Percentiles rank a stretch among this genome's conserved stretches.
Evolutionary conservation across 2,888 invertebrate genomes (phyloP).

Genomic region (Tridacna gigas): DNA sequence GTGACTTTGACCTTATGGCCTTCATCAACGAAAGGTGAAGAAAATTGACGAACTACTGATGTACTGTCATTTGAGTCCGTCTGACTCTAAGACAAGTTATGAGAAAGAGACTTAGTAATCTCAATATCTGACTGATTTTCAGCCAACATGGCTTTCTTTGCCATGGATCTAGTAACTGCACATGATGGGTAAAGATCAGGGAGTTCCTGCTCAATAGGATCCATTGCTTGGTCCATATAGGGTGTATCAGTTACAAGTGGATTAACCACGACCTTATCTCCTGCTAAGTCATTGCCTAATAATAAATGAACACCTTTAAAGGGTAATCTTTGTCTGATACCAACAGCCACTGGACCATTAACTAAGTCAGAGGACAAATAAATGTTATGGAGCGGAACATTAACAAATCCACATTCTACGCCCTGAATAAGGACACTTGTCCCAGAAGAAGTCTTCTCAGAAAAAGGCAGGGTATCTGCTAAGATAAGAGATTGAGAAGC

Average conservation of each 20-base stretch:
- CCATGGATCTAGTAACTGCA: constrained; percentile 36
- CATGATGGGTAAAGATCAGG: constrained; percentile 26
- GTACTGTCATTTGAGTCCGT: not conserved
- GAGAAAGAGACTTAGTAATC: constrained; percentile 1
- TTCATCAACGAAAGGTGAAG: constrained; percentile 8
- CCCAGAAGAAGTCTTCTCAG: constrained; percentile 40
- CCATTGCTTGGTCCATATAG: constrained; percentile 17
- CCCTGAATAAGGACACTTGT: constrained; percentile 51
- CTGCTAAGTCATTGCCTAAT: constrained; percentile 46
- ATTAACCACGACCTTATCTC: constrained; percentile 29
- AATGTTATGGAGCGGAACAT: constrained; percentile 52
- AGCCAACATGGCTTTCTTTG: constrained; percentile 28
- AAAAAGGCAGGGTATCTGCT: constrained; percentile 43
- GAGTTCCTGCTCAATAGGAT: constrained; percentile 36
- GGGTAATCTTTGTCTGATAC: constrained; percentile 44
- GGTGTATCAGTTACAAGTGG: constrained; percentile 35
- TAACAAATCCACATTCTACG: constrained; percentile 45
- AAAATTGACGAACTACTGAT: not conserved
- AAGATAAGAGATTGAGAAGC: constrained; percentile 59
- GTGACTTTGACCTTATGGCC: constrained; percentile 41
- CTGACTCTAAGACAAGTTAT: constrained; percentile 9
- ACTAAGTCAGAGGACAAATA: constrained; percentile 44
- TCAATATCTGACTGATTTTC: constrained; percentile 16
- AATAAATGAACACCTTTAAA: constrained; percentile 52
- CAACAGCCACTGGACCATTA: constrained; percentile 49